Conservation (phyloP, 2,113 vertebrate genomes). For the Oxyura jamaicensis region DNA sequence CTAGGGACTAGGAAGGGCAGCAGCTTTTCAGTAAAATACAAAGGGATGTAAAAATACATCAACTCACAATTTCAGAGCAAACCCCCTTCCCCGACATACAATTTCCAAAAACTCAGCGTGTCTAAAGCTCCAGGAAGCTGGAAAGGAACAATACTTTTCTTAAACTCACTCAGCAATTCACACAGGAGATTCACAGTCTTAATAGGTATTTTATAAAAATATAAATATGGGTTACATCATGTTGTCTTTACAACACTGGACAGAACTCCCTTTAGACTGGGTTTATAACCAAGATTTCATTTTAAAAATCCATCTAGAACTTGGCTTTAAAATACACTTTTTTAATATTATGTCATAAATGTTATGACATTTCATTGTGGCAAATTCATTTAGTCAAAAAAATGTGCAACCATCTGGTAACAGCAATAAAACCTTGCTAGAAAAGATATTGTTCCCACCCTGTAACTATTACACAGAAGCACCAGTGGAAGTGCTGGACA, state of each 20-base stretch:
- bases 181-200: conserved; percentile 82
- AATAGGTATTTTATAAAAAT: conserved; percentile 84
- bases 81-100: conserved; percentile 58
- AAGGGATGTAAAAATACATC: conserved; percentile 65
- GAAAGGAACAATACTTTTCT: conserved; percentile 63
- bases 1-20: conserved; percentile 73
- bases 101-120: conserved; percentile 43
- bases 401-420: conserved; percentile 87
- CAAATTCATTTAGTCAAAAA: conserved; percentile 78
- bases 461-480: conserved; percentile 25
- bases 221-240: conserved; percentile 82
- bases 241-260: conserved; percentile 82
- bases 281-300: conserved; percentile 79
- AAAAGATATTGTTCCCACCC: conserved; percentile 84
- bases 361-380: conserved; percentile 92
- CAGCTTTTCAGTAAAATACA: conserved; percentile 69
- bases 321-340: conserved; percentile 89
- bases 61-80: conserved; percentile 69
- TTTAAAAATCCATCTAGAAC: conserved; percentile 85
- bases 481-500: conserved; percentile 43
- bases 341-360: conserved; percentile 93
- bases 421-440: conserved; percentile 80
- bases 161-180: conserved; percentile 78
- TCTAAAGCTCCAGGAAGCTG: conserved; percentile 54
- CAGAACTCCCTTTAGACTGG: conserved; percentile 79